A percentile compares a stretch with the other conserved stretches of the same genome.
phyloP scores from a whole-genome alignment of 2,113 vertebrate genomes.

The Tyrannus savana region DNA sequence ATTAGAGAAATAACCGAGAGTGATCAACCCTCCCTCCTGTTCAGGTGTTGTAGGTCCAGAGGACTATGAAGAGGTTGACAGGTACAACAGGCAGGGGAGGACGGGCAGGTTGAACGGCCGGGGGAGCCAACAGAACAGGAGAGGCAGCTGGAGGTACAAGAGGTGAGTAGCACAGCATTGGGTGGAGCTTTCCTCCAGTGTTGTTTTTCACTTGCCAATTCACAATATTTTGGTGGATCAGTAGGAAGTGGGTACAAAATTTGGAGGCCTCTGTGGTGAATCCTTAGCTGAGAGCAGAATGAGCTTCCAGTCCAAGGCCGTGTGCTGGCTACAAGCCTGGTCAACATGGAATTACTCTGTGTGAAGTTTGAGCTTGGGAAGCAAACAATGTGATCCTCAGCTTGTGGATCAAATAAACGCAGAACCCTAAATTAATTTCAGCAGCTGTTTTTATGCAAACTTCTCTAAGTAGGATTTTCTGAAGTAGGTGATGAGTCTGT shows the following conservation, averaged over 20 bases:
- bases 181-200: neutral
- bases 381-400: neutral
- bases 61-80: slow-evolving; percentile 90
- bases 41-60: slow-evolving; percentile 84
- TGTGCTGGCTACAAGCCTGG: accelerated
- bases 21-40: neutral
- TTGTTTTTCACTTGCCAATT: neutral
- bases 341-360: neutral
- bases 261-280: neutral
- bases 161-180: slow-evolving; percentile 75
- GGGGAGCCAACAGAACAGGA: slow-evolving; percentile 84
- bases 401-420: neutral
- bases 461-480: neutral
- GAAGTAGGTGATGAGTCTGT: neutral
- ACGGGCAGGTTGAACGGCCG: slow-evolving; percentile 72
- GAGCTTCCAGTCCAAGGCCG: neutral
- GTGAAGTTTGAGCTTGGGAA: neutral
- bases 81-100: slow-evolving; percentile 82
- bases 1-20: neutral
- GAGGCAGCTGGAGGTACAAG: slow-evolving; percentile 95
- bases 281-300: neutral
- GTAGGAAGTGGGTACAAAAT: neutral
- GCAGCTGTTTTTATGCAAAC: neutral
- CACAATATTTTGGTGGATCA: neutral
- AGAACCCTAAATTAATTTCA: neutral